Evolutionary conservation across 1,140 invertebrate species (phyloP).

Genomic region (Augochlora pura): DNA sequence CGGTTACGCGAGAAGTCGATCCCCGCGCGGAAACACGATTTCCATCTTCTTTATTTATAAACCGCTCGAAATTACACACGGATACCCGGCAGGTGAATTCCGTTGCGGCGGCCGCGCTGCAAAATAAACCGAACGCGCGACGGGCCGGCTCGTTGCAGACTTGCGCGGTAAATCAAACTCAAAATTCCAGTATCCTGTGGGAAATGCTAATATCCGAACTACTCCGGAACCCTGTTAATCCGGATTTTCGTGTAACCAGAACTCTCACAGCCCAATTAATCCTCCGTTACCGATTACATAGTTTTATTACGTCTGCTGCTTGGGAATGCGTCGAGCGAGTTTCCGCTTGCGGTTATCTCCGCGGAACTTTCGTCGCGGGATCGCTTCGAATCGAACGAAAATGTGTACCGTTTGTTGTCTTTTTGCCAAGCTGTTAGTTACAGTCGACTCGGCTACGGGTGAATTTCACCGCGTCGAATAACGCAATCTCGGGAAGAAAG

Average conservation of each 20-base stretch:
- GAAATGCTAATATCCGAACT: constrained; percentile 38
- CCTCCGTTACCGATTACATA: constrained; percentile 28
- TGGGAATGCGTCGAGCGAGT: too few relatives aligned
- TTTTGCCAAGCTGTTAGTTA: too few relatives aligned
- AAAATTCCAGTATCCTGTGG: constrained; percentile 30
- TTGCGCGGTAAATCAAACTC: constrained; percentile 40
- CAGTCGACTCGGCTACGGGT: too few relatives aligned
- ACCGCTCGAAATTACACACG: not conserved
- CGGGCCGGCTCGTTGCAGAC: not conserved
- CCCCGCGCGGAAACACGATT: not conserved
- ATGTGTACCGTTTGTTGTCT: too few relatives aligned
- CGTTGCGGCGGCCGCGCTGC: not conserved
- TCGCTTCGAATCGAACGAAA: not conserved
- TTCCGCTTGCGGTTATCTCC: not conserved
- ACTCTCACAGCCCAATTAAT: constrained; percentile 18
- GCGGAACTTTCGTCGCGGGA: not conserved
- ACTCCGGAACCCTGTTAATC: constrained; percentile 34
- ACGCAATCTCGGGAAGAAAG: too few relatives aligned
- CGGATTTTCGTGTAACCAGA: constrained; percentile 36
- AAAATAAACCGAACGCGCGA: constrained; percentile 2
- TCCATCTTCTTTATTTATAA: not conserved
- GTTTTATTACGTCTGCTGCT: not conserved
- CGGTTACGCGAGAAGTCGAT: not conserved
- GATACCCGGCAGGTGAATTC: not conserved
- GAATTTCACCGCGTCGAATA: too few relatives aligned